Conservation (phyloP, 2,113 vertebrate genomes). For the Nibea coibor region DNA sequence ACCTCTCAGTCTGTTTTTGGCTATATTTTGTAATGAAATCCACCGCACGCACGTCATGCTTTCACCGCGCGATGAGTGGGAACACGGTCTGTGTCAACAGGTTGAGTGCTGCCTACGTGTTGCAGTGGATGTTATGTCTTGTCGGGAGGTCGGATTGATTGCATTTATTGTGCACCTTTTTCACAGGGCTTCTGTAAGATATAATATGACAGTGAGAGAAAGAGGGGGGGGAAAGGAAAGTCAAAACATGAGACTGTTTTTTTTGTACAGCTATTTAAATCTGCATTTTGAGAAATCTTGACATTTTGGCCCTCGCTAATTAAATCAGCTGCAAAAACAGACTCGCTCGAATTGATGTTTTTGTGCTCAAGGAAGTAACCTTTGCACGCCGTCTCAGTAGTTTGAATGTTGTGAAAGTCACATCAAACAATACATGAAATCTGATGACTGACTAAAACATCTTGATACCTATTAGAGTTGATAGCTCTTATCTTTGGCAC, state of each 20-base stretch:
- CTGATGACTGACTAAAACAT: neutral
- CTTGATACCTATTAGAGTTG: neutral
- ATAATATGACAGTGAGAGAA: neutral
- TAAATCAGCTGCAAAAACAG: constrained; percentile 8
- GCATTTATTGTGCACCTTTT: constrained; percentile 1
- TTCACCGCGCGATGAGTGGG: constrained; percentile 18
- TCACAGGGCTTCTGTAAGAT: neutral
- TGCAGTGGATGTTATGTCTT: neutral
- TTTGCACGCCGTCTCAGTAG: neutral
- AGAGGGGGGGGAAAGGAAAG: too few relatives aligned
- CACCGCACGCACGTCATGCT: constrained; percentile 13
- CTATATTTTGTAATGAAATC: constrained; percentile 31
- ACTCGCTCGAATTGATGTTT: neutral
- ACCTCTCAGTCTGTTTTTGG: constrained; percentile 40
- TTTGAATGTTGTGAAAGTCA: constrained; percentile 7
- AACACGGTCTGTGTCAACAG: constrained; percentile 41
- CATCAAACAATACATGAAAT: neutral
- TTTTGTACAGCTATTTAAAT: constrained; percentile 3
- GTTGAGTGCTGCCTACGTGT: constrained; percentile 39
- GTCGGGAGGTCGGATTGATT: constrained; percentile 8
- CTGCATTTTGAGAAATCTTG: neutral
- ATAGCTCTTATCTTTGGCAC: neutral
- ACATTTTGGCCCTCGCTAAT: constrained; percentile 17
- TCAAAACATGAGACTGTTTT: constrained; percentile 4
- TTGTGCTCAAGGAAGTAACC: constrained; percentile 7